These are phyloP conservation scores for Neodiprion virginianus DNA, from an alignment of 1,140 invertebrate genomes.

Conservation along the genomic window DNA sequence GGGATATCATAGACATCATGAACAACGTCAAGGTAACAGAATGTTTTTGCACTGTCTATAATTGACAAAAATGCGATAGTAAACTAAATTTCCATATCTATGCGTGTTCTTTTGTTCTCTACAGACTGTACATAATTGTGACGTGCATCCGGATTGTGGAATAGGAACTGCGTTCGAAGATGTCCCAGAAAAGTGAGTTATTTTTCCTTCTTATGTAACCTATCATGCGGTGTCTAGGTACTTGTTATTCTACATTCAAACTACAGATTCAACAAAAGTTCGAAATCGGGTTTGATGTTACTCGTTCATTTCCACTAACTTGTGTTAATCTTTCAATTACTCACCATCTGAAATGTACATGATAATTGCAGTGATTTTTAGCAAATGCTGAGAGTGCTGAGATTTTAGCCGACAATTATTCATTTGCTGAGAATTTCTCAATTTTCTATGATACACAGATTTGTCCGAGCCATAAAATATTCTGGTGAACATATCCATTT, in stretches of 20 bases:
- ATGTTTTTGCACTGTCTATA: background rate
- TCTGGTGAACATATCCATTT: too few species aligned
- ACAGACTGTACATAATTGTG: conserved; percentile 66
- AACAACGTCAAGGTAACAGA: conserved; percentile 66
- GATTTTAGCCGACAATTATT: too few species aligned
- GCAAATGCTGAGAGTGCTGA: too few species aligned
- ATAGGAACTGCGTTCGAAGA: conserved; percentile 66
- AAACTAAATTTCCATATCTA: background rate
- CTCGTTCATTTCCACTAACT: background rate
- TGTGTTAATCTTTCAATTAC: too few species aligned
- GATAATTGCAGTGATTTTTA: too few species aligned
- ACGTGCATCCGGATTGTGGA: conserved; percentile 64
- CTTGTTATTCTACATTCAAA: background rate
- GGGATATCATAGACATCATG: conserved; percentile 73
- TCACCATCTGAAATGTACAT: too few species aligned
- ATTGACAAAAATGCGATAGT: background rate
- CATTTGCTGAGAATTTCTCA: too few species aligned
- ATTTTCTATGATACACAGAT: too few species aligned
- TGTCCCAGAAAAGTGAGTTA: conserved; percentile 68
- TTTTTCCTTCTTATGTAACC: conserved; percentile 7
- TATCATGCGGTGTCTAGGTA: background rate
- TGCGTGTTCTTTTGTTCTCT: conserved; percentile 12
- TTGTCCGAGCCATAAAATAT: too few species aligned
- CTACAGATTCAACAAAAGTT: background rate
- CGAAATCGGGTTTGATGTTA: background rate